phyloP scores from a whole-genome alignment of 2,888 invertebrate genomes.

The Notodonta dromedarius region DNA sequence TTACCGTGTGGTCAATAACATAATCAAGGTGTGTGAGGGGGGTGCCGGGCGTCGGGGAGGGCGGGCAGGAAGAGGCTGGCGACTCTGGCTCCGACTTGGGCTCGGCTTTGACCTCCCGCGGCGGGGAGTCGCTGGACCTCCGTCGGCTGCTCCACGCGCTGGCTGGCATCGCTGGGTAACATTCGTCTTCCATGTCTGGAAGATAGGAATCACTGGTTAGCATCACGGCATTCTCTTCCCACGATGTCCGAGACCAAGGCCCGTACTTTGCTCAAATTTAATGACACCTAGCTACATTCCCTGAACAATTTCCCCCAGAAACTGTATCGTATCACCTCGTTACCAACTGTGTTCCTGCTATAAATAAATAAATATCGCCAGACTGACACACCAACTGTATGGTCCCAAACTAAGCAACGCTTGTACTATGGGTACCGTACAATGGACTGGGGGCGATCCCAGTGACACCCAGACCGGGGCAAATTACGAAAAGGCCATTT shows the following conservation, averaged over 20 bases:
- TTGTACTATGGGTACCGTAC: no score
- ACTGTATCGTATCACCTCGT: slow-evolving; percentile 77
- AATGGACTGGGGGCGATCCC: no score
- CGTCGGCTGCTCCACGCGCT: slow-evolving; percentile 77
- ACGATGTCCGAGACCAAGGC: no score
- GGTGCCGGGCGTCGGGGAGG: slow-evolving; percentile 87
- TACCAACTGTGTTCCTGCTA: slow-evolving; percentile 65
- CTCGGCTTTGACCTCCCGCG: slow-evolving; percentile 88
- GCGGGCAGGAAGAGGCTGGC: slow-evolving; percentile 88
- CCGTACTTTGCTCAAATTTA: slow-evolving; percentile 65
- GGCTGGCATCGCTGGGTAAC: slow-evolving; percentile 92
- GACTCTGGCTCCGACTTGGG: slow-evolving; percentile 90
- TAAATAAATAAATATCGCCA: no score
- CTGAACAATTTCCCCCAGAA: slow-evolving; percentile 71
- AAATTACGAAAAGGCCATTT: no score
- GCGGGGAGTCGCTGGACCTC: slow-evolving; percentile 64
- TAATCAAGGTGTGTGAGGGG: slow-evolving; percentile 83
- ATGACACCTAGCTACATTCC: slow-evolving; percentile 75
- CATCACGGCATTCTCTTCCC: no score
- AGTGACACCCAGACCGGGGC: no score
- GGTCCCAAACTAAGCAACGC: no score
- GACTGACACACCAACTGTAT: no score
- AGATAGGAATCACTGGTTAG: slow-evolving; percentile 29
- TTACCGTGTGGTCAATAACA: slow-evolving; percentile 86
- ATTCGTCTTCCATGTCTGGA: slow-evolving; percentile 95